Conservation (phyloP, 2,888 invertebrate genomes). For the Hymenopus coronatus region DNA sequence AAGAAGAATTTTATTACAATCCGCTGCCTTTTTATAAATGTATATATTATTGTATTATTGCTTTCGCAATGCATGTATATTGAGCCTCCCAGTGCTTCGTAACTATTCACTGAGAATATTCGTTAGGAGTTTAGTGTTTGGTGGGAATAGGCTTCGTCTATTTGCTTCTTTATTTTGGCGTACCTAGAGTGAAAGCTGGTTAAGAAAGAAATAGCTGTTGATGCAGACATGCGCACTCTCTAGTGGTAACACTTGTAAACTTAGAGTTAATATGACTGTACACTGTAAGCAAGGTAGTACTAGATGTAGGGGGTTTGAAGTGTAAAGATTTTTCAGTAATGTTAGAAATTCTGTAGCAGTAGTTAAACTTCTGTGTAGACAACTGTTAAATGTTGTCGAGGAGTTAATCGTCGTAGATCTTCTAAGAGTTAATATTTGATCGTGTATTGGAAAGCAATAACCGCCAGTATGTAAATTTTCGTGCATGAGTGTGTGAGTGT, state of each 20-base stretch:
- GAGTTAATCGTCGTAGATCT: not conserved
- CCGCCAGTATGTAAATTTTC: not conserved
- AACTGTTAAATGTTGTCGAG: not conserved
- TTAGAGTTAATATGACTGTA: not conserved
- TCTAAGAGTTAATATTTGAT: not conserved
- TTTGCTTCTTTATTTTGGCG: not conserved
- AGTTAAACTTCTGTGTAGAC: not conserved
- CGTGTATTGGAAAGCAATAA: conserved; percentile 31
- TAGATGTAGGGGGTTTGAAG: not conserved
- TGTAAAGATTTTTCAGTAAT: not conserved
- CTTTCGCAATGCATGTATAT: not conserved
- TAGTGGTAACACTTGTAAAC: not conserved
- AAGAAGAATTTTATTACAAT: not conserved
- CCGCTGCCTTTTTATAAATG: not conserved
- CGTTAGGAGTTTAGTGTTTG: not conserved
- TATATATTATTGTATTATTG: not conserved
- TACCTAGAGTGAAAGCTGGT: not conserved
- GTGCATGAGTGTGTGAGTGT: not conserved
- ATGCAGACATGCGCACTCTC: not conserved
- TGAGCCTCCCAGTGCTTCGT: not conserved
- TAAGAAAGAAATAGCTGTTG: not conserved
- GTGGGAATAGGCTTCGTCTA: not conserved
- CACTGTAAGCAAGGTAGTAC: not conserved
- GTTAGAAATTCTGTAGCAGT: not conserved
- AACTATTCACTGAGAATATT: not conserved